Conservation (phyloP, 2,113 vertebrate genomes). For the Ptychochromis oligacanthus region DNA sequence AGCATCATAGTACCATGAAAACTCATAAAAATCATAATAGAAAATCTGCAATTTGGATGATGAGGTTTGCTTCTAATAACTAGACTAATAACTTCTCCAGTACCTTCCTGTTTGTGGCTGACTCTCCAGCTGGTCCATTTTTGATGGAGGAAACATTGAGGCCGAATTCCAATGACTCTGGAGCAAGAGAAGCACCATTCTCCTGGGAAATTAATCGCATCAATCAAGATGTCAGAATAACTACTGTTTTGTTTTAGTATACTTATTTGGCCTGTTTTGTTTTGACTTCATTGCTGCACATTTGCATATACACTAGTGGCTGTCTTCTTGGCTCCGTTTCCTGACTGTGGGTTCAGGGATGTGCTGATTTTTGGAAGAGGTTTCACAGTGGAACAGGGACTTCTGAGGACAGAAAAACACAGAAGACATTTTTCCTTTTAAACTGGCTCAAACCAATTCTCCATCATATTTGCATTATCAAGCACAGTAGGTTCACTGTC, state of each 20-base stretch:
- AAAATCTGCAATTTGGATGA: background rate
- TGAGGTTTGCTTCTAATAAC: background rate
- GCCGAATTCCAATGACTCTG: slow-evolving; percentile 82
- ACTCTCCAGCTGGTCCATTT: slow-evolving; percentile 66
- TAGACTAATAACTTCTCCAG: background rate
- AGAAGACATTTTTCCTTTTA: background rate
- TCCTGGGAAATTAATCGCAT: slow-evolving; percentile 69
- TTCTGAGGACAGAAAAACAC: slow-evolving; percentile 67
- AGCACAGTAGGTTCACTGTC: background rate
- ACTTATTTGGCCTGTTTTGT: background rate
- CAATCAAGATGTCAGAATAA: background rate
- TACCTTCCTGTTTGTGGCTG: slow-evolving; percentile 75
- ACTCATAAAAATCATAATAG: background rate
- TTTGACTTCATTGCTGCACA: background rate
- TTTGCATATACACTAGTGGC: slow-evolving; percentile 56
- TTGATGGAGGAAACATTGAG: slow-evolving; percentile 85
- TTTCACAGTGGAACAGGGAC: slow-evolving; percentile 70
- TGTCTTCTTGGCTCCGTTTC: slow-evolving; percentile 59
- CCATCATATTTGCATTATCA: background rate
- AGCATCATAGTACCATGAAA: background rate
- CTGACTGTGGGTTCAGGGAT: slow-evolving; percentile 67
- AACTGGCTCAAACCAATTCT: no score
- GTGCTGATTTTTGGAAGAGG: slow-evolving; percentile 83
- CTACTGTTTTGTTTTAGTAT: background rate
- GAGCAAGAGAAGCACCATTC: slow-evolving; percentile 32